Base-by-base conservation (phyloP, 2,888 invertebrate species). In the Drosophila mulleri region DNA sequence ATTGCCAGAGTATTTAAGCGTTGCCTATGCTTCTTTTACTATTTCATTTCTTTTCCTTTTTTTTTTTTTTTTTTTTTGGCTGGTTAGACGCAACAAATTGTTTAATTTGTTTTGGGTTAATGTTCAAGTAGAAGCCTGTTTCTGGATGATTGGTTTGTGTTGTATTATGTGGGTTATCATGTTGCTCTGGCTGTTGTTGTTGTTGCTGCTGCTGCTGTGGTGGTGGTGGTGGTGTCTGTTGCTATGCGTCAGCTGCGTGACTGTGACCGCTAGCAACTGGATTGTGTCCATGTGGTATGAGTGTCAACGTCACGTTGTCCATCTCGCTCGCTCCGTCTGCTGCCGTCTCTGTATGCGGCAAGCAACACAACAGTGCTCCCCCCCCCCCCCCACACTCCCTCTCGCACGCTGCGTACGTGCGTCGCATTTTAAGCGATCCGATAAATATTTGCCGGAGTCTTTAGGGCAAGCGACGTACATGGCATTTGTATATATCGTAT, bases 231-330 rank as follows among this genome's bases (percentile, higher is more conserved):
- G 42, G 65, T n/a, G 52, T 64, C 41, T 69, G 35, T 42, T 70
- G 42, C 39, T 72, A 41, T 66, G 77, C 81, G 78, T 72, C 81
- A 77, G 81, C 78, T 77, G 77, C 81, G 65, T 80, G 67, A 76
- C 77, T 80, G 26, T 80, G 77, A 77, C 77, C 76, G 76, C 70
- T 79, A 75, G 72, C 83, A 83, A 77, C 47, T 88, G 82, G 79
- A 78, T 77, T 84, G 67, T 84, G 70, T 58, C 44, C 81, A 73
- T 75, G 71, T 71, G 72, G 76, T 69, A 61, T 57, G 64, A 86
- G 90, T 84, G 84, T 90, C 87, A 75, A 78, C 89, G 90, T 90
- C 84, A 84, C 84, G 90, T 88, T 86, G 71, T 42, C 69, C 52
- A 50, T 50, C 32, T 50, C 29, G 7, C 48, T 50, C 29, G 7